Conservation (phyloP, 2,797 vertebrate species). For the Dicrostonyx torquatus region DNA sequence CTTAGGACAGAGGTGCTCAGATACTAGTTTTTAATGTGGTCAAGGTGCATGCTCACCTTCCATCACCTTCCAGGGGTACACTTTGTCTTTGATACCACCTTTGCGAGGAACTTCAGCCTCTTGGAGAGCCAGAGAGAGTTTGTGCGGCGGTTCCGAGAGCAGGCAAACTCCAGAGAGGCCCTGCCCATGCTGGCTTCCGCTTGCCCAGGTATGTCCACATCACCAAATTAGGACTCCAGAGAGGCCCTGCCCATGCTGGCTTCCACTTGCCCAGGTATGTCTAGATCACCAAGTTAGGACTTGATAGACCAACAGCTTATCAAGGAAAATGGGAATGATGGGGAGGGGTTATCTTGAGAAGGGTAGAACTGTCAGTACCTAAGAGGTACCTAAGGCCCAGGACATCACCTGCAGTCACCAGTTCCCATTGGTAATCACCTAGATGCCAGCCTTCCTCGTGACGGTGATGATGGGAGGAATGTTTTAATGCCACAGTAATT, state of each 20-base stretch:
- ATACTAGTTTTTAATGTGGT: neutral
- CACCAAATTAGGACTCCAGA: constrained; percentile 78
- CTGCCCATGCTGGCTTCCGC: constrained; percentile 95
- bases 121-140: constrained; percentile 96
- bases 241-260: constrained; percentile 93
- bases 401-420: neutral
- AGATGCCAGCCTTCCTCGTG: neutral
- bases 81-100: constrained; percentile 94
- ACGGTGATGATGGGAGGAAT: neutral
- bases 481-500: neutral
- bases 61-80: constrained; percentile 89
- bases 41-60: neutral
- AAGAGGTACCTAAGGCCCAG: neutral
- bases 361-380: neutral
- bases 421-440: neutral
- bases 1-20: neutral
- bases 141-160: constrained; percentile 89
- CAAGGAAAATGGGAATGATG: no score
- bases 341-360: neutral
- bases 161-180: constrained; percentile 85
- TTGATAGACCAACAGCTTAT: neutral
- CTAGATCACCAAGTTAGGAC: no score
- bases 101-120: constrained; percentile 96
- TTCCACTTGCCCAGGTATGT: constrained; percentile 95
- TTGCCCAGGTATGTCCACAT: constrained; percentile 91